Evolutionary conservation across 2,888 invertebrate genomes (phyloP).

Genomic region (Morinoia aosen): DNA sequence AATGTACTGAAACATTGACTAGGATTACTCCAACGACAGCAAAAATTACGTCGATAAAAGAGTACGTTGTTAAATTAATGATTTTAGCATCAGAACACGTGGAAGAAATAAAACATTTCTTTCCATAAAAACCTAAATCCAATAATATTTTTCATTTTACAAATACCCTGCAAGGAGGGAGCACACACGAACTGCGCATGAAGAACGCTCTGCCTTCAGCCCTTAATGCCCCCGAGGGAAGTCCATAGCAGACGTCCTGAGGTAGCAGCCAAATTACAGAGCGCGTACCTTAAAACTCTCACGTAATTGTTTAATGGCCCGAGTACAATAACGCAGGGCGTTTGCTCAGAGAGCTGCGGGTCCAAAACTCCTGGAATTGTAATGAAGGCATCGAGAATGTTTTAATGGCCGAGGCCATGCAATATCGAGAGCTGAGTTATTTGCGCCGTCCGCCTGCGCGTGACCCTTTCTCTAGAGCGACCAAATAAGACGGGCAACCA

Average conservation of each 20-base stretch:
- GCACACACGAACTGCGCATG: neutral
- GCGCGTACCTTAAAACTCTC: neutral
- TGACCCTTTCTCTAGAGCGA: neutral
- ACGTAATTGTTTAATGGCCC: conserved; percentile 21
- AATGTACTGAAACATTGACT: too few relatives aligned
- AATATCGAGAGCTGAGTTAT: conserved; percentile 8
- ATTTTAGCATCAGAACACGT: neutral
- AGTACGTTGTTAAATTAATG: neutral
- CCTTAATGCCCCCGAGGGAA: neutral
- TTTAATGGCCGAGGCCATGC: conserved; percentile 15
- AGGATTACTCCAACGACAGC: too few relatives aligned
- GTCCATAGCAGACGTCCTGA: neutral
- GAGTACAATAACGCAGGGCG: neutral
- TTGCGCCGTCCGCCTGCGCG: neutral
- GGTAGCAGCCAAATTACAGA: neutral
- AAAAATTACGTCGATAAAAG: too few relatives aligned
- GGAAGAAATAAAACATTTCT: neutral
- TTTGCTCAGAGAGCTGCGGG: neutral
- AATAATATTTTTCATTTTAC: neutral
- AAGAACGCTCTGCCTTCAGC: neutral
- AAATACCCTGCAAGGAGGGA: neutral
- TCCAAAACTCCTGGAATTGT: neutral
- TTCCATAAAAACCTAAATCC: neutral
- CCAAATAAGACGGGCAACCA: neutral
- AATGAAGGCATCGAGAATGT: neutral